Evolutionary conservation across 2,797 vertebrate genomes (phyloP), one percentile per base, ranked within the genome.

Genomic region (Phoxinus dragarum): DNA sequence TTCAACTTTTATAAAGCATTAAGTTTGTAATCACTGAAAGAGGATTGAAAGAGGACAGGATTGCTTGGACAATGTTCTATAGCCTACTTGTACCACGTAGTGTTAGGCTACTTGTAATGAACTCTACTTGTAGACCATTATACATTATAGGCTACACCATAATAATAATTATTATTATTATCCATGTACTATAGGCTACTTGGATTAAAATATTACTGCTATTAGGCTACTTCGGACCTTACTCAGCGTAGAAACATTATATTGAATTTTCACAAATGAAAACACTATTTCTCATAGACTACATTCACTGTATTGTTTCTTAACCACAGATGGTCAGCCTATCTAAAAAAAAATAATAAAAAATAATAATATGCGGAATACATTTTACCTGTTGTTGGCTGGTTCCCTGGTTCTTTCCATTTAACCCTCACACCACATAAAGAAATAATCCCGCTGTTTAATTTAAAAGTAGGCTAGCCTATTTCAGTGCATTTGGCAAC

Each of bases 401-500:
- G 27, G 9, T 11, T 11, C n/a, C n/a, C n/a, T n/a, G n/a, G n/a
- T n/a, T 10, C 1, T n/a, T n/a, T n/a, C 11, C 6, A 44, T 72
- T 17, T 27, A 47, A 59, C 34, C 34, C 34, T n/a, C 6, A 40
- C 21, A 59, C 3, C 6, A 59, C 34, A 59, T n/a, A 40, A 27
- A 59, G 3, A 31, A 38, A 38, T 6, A 2, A 19, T 42, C 4
- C 36, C 54, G n/a, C 54, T 40, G 8, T 56, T 3, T 9, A 42
- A 23, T 77, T 77, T 42, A 16, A 77, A 64, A 44, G 6, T 44
- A 16, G 44, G 27, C 3, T 44, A 23, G 19, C 11, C 21, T 4
- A 67, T 49, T 47, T 76, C 6, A 1, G 6, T 42, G 19, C 61
- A 67, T 42, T 80, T 80, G 78, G 78, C 59, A 80, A 80, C 61